phyloP scores from a whole-genome alignment of 2,797 vertebrate species.

The Falco naumanni region DNA sequence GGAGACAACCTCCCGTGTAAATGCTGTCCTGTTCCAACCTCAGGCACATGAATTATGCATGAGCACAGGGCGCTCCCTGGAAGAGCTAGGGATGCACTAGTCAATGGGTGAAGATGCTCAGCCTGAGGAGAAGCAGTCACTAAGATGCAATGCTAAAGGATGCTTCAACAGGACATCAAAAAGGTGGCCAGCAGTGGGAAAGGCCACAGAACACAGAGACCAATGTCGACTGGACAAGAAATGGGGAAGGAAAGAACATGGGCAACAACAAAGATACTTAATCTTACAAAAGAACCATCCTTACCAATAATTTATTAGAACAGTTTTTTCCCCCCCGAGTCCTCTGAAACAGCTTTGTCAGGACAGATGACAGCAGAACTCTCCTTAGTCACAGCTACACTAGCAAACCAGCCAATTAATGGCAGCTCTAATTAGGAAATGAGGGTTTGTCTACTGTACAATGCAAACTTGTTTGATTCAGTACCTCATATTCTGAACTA shows the following conservation, averaged over 20 bases:
- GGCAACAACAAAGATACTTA: neutral
- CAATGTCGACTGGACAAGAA: rapidly evolving
- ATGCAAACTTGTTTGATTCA: neutral
- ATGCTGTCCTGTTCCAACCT: neutral
- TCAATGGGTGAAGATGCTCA: neutral
- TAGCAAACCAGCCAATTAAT: neutral
- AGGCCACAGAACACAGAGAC: neutral
- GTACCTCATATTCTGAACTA: neutral
- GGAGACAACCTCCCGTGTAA: neutral
- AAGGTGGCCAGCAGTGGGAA: neutral
- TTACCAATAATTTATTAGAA: neutral
- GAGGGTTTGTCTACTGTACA: neutral
- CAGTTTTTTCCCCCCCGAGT: neutral
- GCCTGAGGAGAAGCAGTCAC: neutral
- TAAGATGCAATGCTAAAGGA: neutral
- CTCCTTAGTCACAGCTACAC: neutral
- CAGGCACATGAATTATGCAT: neutral
- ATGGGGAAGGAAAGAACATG: neutral
- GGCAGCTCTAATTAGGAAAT: neutral
- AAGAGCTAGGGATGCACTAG: neutral
- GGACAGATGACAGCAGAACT: neutral
- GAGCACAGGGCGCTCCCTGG: neutral
- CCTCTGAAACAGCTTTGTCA: neutral
- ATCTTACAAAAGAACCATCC: neutral
- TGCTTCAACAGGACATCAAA: neutral